Conservation (phyloP, 2,797 vertebrate genomes). For the Craterocephalus amniculus region DNA sequence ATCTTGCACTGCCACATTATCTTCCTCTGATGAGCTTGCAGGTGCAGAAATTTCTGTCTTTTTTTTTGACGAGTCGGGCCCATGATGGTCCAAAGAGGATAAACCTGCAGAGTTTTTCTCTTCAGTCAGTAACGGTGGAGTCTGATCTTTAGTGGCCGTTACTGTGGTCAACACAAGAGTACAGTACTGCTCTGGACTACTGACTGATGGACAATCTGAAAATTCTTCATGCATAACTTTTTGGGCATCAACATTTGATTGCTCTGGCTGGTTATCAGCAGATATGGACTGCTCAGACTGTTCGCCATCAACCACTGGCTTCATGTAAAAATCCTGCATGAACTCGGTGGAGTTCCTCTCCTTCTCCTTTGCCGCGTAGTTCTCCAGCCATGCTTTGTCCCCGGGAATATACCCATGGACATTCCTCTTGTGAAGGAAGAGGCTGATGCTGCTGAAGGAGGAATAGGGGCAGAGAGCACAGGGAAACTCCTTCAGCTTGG, state of each 20-base stretch:
- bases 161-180: conserved; percentile 76
- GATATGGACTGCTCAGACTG: conserved; percentile 23
- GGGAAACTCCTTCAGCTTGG: conserved; percentile 88
- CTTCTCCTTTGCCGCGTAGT: conserved; percentile 86
- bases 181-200: conserved; percentile 69
- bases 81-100: conserved; percentile 3
- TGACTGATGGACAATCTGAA: conserved; percentile 28
- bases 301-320: conserved; percentile 4
- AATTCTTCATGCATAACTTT: conserved; percentile 37
- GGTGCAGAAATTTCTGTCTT: conserved; percentile 25
- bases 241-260: conserved; percentile 31
- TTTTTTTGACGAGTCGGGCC: conserved; percentile 12
- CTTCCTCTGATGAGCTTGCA: conserved; percentile 58
- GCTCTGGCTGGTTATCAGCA: neutral
- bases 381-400: conserved; percentile 91
- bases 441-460: conserved; percentile 94
- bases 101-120: conserved; percentile 20
- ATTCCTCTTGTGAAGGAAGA: conserved; percentile 97
- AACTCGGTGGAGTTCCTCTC: conserved; percentile 76
- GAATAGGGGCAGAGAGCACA: conserved; percentile 92
- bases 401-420: conserved; percentile 92
- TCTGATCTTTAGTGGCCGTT: conserved; percentile 56
- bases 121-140: conserved; percentile 12
- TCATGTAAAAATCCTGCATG: conserved; percentile 70
- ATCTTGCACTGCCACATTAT: conserved; percentile 31